Conservation (phyloP, 2,888 invertebrate species). For the Rhodophaea formosa region DNA sequence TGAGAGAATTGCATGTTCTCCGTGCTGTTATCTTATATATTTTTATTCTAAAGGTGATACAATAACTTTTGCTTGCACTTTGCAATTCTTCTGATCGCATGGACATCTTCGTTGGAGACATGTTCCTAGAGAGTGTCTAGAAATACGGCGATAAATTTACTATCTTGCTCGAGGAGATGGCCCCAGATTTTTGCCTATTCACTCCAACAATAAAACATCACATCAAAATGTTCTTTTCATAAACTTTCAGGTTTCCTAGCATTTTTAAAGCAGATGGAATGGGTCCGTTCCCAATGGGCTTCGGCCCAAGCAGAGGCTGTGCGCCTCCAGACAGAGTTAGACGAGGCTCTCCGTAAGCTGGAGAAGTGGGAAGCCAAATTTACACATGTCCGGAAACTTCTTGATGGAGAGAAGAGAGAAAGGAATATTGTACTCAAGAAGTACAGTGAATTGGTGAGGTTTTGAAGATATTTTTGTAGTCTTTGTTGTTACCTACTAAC, state of each 20-base stretch:
- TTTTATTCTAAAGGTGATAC: no score
- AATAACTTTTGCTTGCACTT: no score
- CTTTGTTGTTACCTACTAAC: background rate
- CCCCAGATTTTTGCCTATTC: no score
- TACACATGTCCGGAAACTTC: constrained; percentile 88
- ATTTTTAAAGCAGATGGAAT: constrained; percentile 87
- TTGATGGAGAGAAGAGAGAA: constrained; percentile 89
- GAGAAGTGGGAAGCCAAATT: constrained; percentile 90
- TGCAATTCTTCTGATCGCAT: no score
- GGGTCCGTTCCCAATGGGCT: constrained; percentile 85
- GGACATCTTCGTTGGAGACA: no score
- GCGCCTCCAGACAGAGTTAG: constrained; percentile 85
- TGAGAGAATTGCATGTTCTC: no score
- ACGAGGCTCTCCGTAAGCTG: constrained; percentile 86
- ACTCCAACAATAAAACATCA: no score
- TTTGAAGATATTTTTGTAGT: background rate
- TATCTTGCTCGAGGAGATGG: no score
- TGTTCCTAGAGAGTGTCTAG: no score
- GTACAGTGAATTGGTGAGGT: constrained; percentile 84
- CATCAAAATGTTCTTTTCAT: background rate
- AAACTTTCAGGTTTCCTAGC: constrained; percentile 84
- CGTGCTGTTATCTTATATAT: no score
- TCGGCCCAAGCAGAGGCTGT: constrained; percentile 86
- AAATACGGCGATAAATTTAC: no score
- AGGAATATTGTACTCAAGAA: constrained; percentile 86